phyloP scores from a whole-genome alignment of 2,888 invertebrate genomes.

The Dynastes tityus region DNA sequence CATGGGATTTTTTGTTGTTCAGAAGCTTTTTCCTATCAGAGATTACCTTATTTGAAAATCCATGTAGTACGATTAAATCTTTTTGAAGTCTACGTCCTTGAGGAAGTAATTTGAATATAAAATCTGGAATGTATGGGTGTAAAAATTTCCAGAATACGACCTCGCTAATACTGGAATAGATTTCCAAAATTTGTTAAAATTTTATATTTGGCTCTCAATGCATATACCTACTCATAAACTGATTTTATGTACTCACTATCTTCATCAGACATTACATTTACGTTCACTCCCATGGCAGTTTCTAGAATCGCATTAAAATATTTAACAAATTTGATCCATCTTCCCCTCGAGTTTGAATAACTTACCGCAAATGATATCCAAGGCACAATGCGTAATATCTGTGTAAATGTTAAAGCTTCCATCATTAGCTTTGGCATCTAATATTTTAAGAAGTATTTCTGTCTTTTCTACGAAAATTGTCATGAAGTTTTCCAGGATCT shows the following conservation, averaged over 20 bases:
- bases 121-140: conserved; percentile 15
- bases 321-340: background rate
- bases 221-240: conserved; percentile 64
- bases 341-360: background rate
- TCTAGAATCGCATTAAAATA: conserved; percentile 65
- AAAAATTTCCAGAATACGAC: background rate
- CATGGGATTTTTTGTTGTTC: background rate
- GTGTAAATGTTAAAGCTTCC: conserved; percentile 63
- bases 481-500: conserved; percentile 62
- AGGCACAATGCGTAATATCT: conserved; percentile 61
- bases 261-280: conserved; percentile 66
- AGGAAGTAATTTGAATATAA: conserved; percentile 14
- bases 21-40: conserved; percentile 53
- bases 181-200: background rate
- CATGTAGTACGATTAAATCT: conserved; percentile 33
- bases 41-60: conserved; percentile 53
- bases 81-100: conserved; percentile 18
- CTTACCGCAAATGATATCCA: conserved; percentile 66
- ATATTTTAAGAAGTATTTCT: conserved; percentile 56
- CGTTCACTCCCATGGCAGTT: conserved; percentile 74
- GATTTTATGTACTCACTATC: conserved; percentile 70
- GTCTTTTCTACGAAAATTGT: conserved; percentile 62
- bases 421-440: conserved; percentile 57
- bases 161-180: conserved; percentile 7
- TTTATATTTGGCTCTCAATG: background rate